These are phyloP conservation scores for Helobdella robusta DNA, from an alignment of 2,888 invertebrate genomes.

Conservation along the genomic window DNA sequence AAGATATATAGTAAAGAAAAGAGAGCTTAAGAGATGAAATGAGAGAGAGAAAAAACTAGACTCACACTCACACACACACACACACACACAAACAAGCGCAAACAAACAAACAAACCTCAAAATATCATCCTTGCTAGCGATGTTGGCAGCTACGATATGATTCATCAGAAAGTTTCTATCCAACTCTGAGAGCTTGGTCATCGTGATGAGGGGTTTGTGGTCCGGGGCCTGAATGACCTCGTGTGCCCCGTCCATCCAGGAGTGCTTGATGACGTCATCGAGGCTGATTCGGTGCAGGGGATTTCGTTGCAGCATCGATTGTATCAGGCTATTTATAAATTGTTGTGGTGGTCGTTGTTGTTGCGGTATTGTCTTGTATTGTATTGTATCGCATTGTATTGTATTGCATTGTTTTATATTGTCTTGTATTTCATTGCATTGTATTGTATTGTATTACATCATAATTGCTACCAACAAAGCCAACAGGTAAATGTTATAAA, in stretches of 20 bases:
- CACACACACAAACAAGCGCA: not conserved
- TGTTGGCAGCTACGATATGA: conserved; percentile 89
- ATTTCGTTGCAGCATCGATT: conserved; percentile 82
- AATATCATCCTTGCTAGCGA: conserved; percentile 87
- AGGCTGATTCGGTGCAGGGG: conserved; percentile 81
- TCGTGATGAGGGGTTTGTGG: conserved; percentile 39
- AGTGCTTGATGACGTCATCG: conserved; percentile 73
- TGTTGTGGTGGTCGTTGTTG: not conserved
- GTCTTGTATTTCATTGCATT: no score
- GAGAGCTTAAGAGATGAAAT: no score
- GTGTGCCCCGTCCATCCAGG: conserved; percentile 57
- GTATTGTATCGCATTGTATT: no score
- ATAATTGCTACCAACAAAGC: no score
- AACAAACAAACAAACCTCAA: conserved; percentile 60
- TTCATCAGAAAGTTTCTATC: conserved; percentile 79
- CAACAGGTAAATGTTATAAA: no score
- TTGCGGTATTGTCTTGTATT: no score
- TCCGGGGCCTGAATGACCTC: conserved; percentile 28
- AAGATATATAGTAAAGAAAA: no score
- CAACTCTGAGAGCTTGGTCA: conserved; percentile 77
- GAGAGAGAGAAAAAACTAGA: no score
- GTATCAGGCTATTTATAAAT: conserved; percentile 63
- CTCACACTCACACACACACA: no score
- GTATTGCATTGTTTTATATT: no score
- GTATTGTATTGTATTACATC: no score